phyloP scores from a whole-genome alignment of 2,113 vertebrate species.

The Calypte anna region DNA sequence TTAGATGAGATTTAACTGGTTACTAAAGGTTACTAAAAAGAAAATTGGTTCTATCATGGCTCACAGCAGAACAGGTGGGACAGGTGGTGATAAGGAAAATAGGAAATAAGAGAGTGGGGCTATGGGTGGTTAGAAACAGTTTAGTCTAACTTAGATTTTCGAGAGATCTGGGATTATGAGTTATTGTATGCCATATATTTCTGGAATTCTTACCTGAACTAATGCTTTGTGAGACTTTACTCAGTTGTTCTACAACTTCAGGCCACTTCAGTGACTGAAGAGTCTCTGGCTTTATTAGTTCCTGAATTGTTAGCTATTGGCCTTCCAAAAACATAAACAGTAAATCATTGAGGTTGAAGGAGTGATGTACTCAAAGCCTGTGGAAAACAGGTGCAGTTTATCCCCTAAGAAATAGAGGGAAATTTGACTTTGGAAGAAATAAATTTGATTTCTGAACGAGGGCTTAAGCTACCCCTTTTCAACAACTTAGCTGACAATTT shows the following conservation, averaged over 20 bases:
- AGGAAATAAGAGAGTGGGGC: not conserved
- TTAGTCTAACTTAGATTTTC: not conserved
- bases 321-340: not conserved
- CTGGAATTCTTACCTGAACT: not conserved
- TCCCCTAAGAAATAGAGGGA: not conserved
- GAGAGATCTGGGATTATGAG: not conserved
- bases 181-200: not conserved
- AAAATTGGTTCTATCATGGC: too few species aligned
- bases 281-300: not conserved
- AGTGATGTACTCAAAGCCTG: not conserved
- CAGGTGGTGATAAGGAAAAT: not conserved
- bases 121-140: not conserved
- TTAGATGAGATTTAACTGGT: too few species aligned
- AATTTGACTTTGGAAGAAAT: not conserved
- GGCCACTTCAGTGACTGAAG: not conserved
- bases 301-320: not conserved
- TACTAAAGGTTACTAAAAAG: too few species aligned
- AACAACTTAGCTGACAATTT: not conserved
- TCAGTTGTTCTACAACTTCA: not conserved
- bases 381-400: not conserved
- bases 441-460: not conserved
- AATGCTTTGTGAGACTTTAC: not conserved
- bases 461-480: not conserved
- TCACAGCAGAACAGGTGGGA: too few species aligned
- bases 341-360: accelerated